Evolutionary conservation across 2,797 vertebrate species (phyloP).

Genomic region (Urophycis tenuis): DNA sequence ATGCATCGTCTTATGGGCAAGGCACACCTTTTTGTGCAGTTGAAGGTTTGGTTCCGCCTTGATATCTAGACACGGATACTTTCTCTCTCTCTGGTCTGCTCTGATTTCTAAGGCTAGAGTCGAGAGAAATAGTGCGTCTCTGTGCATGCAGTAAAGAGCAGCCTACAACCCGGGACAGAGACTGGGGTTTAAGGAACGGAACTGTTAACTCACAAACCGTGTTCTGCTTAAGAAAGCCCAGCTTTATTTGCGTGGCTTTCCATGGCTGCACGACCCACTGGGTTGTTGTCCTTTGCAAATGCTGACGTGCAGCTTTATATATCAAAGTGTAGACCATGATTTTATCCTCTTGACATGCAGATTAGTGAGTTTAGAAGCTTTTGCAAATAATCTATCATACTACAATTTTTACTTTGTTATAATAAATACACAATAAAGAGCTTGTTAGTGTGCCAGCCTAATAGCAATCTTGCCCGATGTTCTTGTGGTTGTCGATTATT

Average conservation of each 20-base stretch:
- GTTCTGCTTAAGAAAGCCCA: slow-evolving; percentile 21
- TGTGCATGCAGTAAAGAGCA: slow-evolving; percentile 2
- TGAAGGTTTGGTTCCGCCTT: slow-evolving; percentile 53
- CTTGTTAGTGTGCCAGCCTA: not conserved
- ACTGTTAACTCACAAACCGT: too few relatives aligned
- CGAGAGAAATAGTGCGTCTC: slow-evolving; percentile 36
- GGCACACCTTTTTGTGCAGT: slow-evolving; percentile 79
- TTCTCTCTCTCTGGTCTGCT: slow-evolving; percentile 37
- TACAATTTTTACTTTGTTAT: not conserved
- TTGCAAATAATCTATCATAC: not conserved
- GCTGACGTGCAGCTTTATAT: slow-evolving; percentile 42
- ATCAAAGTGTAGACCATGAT: slow-evolving; percentile 57
- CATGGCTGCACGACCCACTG: slow-evolving; percentile 28
- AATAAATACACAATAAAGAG: not conserved
- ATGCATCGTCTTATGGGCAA: not conserved
- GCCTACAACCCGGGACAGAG: not conserved
- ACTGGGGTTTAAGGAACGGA: not conserved
- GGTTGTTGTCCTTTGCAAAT: slow-evolving; percentile 27
- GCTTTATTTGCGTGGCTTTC: slow-evolving; percentile 23
- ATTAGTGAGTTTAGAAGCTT: not conserved
- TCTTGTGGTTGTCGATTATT: not conserved
- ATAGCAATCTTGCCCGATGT: not conserved
- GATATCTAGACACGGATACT: slow-evolving; percentile 60
- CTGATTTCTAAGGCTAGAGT: slow-evolving; percentile 40
- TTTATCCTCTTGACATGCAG: slow-evolving; percentile 13